Percentiles rank a stretch among this genome's conserved stretches.
These are phyloP conservation scores for Pampus argenteus DNA, from an alignment of 2,797 vertebrate genomes.

Conservation along the genomic window DNA sequence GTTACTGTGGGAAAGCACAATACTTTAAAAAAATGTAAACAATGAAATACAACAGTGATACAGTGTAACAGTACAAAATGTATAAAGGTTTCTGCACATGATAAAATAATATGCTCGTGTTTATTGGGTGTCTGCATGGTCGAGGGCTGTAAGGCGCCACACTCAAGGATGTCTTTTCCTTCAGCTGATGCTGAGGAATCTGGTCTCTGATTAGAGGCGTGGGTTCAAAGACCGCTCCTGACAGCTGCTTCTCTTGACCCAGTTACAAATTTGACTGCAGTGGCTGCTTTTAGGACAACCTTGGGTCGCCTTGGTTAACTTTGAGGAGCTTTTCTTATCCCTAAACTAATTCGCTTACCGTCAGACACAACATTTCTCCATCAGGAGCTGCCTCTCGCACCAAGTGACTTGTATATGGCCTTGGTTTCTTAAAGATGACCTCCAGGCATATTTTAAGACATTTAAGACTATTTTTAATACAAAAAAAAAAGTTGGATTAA, in stretches of 20 bases:
- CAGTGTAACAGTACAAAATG: background rate
- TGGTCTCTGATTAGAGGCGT: background rate
- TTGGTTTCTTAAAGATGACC: background rate
- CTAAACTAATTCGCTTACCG: background rate
- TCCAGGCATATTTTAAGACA: too few relatives aligned
- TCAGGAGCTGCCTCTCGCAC: background rate
- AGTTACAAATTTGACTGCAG: background rate
- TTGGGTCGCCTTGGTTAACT: background rate
- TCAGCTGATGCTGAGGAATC: background rate
- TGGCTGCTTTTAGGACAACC: background rate
- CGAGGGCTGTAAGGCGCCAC: background rate
- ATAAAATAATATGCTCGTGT: background rate
- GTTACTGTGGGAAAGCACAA: slow-evolving; percentile 1
- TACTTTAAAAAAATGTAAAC: background rate
- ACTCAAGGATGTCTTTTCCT: background rate
- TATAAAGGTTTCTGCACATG: background rate
- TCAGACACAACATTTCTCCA: background rate
- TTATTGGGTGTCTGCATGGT: background rate
- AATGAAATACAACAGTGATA: background rate
- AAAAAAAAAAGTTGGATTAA: too few relatives aligned
- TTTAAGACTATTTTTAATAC: too few relatives aligned
- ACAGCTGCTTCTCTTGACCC: slow-evolving; percentile 24
- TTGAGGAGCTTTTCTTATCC: background rate
- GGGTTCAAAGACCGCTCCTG: background rate
- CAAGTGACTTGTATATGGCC: too few relatives aligned